Percentiles rank a stretch among this genome's conserved stretches.
These are phyloP conservation scores for Calidris pygmaea DNA, from an alignment of 2,113 vertebrate genomes.

Conservation along the genomic window DNA sequence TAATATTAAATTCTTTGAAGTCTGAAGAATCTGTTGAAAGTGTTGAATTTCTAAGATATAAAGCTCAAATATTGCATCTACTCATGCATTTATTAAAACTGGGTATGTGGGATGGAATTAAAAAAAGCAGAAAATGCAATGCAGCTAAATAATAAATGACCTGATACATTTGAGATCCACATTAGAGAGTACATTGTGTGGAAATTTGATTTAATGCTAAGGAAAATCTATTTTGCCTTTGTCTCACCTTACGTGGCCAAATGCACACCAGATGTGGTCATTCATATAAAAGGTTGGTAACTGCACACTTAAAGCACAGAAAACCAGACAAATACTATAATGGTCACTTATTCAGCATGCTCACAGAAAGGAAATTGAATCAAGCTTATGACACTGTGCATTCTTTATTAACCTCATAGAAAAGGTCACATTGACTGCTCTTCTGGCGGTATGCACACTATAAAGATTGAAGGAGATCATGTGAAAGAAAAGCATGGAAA, in stretches of 20 bases:
- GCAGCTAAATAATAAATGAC: constrained; percentile 77
- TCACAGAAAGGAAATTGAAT: constrained; percentile 77
- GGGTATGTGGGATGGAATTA: constrained; percentile 59
- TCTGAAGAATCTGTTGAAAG: constrained; percentile 77
- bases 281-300: constrained; percentile 68
- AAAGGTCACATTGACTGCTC: constrained; percentile 63
- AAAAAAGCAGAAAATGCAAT: constrained; percentile 66
- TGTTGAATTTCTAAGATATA: constrained; percentile 75
- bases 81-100: constrained; percentile 80
- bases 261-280: constrained; percentile 75
- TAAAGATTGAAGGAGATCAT: constrained; percentile 38
- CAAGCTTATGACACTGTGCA: constrained; percentile 68
- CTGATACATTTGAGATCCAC: constrained; percentile 70
- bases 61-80: constrained; percentile 72
- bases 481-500: constrained; percentile 27
- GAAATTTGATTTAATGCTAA: constrained; percentile 77
- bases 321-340: constrained; percentile 69
- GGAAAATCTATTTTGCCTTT: constrained; percentile 79
- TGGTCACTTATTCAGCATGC: constrained; percentile 66
- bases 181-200: constrained; percentile 71
- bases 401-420: constrained; percentile 74
- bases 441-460: constrained; percentile 54
- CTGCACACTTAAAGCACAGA: constrained; percentile 38
- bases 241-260: constrained; percentile 77
- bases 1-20: constrained; percentile 81